Evolutionary conservation across 2,888 invertebrate genomes (phyloP), one percentile per base, ranked within the genome.

Genomic region (Diogma glabrata): DNA sequence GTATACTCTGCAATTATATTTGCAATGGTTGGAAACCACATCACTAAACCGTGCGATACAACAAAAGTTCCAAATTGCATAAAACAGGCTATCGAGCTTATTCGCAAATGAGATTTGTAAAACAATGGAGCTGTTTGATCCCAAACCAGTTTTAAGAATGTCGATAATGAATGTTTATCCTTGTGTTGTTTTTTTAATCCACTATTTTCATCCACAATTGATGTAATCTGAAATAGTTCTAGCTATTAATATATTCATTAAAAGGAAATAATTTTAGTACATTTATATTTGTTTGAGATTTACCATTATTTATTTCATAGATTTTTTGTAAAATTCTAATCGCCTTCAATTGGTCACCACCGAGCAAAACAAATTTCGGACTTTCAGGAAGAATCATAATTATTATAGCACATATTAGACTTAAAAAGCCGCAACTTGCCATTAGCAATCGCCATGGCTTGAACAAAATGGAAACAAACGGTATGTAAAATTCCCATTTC

Each of bases 21-120:
- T 28, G 67, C 54, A n/a, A 68, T 65, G 48, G 64, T 61, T 4
- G 67, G 67, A 47, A 68, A 64, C 65, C 66, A 68, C 62, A 68
- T 63, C 38, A 66, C 64, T 60, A 68, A 24, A 22, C 65, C 64
- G 54, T 65, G 63, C 10, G 62, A 65, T 23, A 65, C 65, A 8
- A 60, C 55, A 52, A 64, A 66, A 3, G 65, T 64, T 30, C 59
- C 62, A 55, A 67, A 67, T 55, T 67, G 65, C 47, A 68, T 60
- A 5, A 57, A 47, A 55, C 66, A 67, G 5, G 63, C 61, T 4
- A 67, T 54, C 3, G 63, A 45, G 0, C 66, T 67, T 38, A 59
- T 61, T 9, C 57, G 56, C 28, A 65, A 53, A 55, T 65, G 61
- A 43, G 62, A 60, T 2, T 57, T 56, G 51, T 59, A 61, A 55